A percentile compares a stretch with the other conserved stretches of the same genome.
These are phyloP conservation scores for Rhabdophis nuchalis DNA, from an alignment of 2,797 vertebrate genomes.

Conservation along the genomic window DNA sequence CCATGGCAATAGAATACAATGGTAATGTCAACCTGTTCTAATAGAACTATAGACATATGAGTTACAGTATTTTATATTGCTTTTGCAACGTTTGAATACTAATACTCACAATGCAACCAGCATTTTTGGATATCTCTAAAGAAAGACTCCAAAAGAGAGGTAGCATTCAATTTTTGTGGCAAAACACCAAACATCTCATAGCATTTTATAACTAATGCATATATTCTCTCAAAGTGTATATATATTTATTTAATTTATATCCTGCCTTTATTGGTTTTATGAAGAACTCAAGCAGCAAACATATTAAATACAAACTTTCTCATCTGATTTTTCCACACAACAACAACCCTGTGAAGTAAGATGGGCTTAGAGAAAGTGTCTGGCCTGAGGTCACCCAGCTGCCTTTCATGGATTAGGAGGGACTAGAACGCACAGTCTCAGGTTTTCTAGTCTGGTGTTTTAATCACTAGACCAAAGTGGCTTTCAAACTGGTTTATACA, in stretches of 20 bases:
- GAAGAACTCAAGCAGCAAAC: background rate
- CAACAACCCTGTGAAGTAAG: background rate
- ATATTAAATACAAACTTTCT: background rate
- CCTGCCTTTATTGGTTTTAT: background rate
- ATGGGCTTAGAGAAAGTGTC: background rate
- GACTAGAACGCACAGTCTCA: background rate
- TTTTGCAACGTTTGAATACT: background rate
- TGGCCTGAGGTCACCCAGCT: background rate
- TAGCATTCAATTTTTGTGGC: background rate
- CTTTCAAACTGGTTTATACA: background rate
- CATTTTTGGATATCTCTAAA: background rate
- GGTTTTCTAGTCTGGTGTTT: background rate
- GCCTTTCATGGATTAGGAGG: background rate
- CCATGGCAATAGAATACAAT: constrained; percentile 47
- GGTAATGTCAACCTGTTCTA: constrained; percentile 43
- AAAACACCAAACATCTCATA: background rate
- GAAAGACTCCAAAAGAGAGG: background rate
- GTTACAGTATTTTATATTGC: background rate
- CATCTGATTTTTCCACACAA: background rate
- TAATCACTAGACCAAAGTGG: background rate
- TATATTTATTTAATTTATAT: background rate
- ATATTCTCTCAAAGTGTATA: background rate
- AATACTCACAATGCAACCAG: background rate
- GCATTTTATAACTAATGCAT: background rate
- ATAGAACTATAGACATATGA: constrained; percentile 50